These are phyloP conservation scores for Sebastes vulpes DNA, from an alignment of 2,797 vertebrate genomes.

Conservation along the genomic window DNA sequence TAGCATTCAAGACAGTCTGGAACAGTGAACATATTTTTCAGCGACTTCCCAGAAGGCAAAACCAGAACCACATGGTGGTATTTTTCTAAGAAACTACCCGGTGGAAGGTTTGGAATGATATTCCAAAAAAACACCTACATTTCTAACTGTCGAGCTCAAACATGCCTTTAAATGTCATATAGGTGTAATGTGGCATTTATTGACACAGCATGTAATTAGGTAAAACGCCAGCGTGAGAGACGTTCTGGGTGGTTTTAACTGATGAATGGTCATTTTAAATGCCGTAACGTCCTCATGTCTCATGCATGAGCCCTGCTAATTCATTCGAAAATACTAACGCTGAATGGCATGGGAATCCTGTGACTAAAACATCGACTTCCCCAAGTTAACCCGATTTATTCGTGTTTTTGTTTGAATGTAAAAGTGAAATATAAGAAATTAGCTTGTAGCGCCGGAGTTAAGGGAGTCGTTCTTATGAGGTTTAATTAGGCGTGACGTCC, in stretches of 20 bases:
- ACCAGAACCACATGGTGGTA: slow-evolving; percentile 64
- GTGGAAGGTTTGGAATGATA: slow-evolving; percentile 22
- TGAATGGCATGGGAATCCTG: slow-evolving; percentile 8
- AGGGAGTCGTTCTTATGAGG: not conserved
- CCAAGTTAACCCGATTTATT: not conserved
- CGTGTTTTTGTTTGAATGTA: not conserved
- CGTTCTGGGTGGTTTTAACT: slow-evolving; percentile 11
- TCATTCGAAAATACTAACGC: not conserved
- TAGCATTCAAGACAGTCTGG: not conserved
- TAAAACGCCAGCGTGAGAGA: not conserved
- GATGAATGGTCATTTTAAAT: not conserved
- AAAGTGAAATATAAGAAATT: not conserved
- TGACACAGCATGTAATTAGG: not conserved
- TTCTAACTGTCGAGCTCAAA: slow-evolving; percentile 35
- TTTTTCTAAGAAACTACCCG: slow-evolving; percentile 32
- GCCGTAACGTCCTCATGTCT: not conserved
- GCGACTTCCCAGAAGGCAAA: slow-evolving; percentile 54
- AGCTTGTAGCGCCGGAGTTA: not conserved
- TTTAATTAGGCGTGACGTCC: not conserved
- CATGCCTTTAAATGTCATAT: not conserved
- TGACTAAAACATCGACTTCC: not conserved
- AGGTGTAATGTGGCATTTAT: not conserved
- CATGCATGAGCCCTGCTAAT: not conserved
- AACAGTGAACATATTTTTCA: slow-evolving; percentile 27
- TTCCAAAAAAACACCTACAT: slow-evolving; percentile 17